These are phyloP conservation scores for Mythimna impura DNA, from an alignment of 2,888 invertebrate species.

Conservation along the genomic window DNA sequence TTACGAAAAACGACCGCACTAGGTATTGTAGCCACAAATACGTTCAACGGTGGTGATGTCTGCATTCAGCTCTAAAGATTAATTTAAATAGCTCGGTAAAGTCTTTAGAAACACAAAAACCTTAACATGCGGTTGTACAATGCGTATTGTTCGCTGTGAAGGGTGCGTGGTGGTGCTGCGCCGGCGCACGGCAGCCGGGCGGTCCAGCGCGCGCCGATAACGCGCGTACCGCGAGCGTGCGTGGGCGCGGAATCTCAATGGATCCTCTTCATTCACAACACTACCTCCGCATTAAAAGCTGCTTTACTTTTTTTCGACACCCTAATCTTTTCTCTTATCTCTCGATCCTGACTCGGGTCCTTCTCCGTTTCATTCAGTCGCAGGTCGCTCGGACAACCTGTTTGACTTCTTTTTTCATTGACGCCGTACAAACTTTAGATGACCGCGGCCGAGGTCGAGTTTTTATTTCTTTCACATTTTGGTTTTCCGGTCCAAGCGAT, in stretches of 20 bases:
- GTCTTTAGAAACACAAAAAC: conserved; percentile 77
- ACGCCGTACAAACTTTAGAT: conserved; percentile 89
- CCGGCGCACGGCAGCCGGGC: conserved; percentile 70
- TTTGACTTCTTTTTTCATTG: conserved; percentile 90
- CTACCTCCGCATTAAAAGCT: conserved; percentile 88
- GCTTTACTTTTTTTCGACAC: conserved; percentile 86
- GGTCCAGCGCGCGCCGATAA: conserved; percentile 72
- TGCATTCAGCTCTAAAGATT: conserved; percentile 68
- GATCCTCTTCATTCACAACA: conserved; percentile 90
- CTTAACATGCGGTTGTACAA: conserved; percentile 73
- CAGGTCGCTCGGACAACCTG: conserved; percentile 86
- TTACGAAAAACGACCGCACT: neutral
- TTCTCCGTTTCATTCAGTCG: conserved; percentile 89
- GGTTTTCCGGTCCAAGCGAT: conserved; percentile 90
- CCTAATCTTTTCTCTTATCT: conserved; percentile 90
- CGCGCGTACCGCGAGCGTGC: conserved; percentile 76
- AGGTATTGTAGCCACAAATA: neutral
- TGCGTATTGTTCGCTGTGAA: conserved; percentile 76
- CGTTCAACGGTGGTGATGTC: conserved; percentile 16
- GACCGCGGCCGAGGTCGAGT: conserved; percentile 90
- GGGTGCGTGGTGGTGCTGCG: conserved; percentile 57
- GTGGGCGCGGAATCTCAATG: conserved; percentile 88
- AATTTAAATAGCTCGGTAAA: conserved; percentile 80
- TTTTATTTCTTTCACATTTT: conserved; percentile 90
- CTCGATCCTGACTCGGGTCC: conserved; percentile 86